These are phyloP conservation scores for Barypeithes pellucidus DNA, from an alignment of 2,888 invertebrate genomes.

Conservation along the genomic window DNA sequence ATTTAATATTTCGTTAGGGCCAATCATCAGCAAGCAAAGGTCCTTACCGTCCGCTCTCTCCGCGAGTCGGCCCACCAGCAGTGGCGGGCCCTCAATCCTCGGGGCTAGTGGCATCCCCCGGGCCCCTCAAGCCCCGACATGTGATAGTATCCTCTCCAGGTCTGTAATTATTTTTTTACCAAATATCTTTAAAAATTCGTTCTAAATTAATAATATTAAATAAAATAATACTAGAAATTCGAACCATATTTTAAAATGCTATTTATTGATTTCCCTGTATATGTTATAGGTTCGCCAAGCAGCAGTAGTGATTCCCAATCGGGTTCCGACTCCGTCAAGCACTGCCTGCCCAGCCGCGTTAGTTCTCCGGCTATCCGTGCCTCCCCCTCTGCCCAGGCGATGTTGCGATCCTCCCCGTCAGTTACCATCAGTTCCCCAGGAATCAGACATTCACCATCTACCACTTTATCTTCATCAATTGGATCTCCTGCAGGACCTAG, in stretches of 20 bases:
- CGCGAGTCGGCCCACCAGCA: conserved; percentile 76
- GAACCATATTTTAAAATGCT: neutral
- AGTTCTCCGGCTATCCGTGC: conserved; percentile 70
- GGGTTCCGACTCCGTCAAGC: conserved; percentile 84
- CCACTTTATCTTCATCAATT: conserved; percentile 54
- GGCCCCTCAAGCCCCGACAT: conserved; percentile 69
- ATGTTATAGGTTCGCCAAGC: conserved; percentile 80
- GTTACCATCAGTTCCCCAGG: conserved; percentile 62
- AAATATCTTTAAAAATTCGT: no score
- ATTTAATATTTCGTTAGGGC: conserved; percentile 73
- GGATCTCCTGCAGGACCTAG: conserved; percentile 59
- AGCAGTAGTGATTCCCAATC: conserved; percentile 86
- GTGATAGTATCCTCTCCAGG: conserved; percentile 83
- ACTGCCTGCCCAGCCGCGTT: conserved; percentile 71
- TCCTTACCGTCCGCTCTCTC: conserved; percentile 82
- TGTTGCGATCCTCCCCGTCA: conserved; percentile 69
- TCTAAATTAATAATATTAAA: no score
- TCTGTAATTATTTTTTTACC: conserved; percentile 3
- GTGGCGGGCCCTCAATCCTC: conserved; percentile 55
- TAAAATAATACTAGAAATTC: no score
- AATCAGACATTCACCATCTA: conserved; percentile 60
- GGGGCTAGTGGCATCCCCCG: conserved; percentile 61
- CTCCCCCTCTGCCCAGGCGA: conserved; percentile 68
- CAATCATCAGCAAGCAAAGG: conserved; percentile 82
- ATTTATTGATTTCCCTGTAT: neutral